A percentile compares a stretch with the other conserved stretches of the same genome.
Evolutionary conservation across 2,113 vertebrate genomes (phyloP).

Genomic region (Lutjanus erythropterus): DNA sequence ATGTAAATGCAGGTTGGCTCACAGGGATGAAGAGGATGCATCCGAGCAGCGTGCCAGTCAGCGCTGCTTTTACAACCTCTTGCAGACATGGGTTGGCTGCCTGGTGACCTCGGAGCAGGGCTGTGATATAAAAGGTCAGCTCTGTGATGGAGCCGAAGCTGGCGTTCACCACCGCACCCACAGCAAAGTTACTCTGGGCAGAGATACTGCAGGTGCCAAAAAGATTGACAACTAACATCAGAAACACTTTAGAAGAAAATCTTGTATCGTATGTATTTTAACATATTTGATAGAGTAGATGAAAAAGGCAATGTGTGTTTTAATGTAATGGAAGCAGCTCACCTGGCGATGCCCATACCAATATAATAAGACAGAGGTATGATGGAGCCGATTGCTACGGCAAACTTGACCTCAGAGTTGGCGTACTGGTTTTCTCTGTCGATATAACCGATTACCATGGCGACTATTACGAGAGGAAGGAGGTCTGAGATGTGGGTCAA

Average conservation of each 20-base stretch:
- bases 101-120: constrained; percentile 86
- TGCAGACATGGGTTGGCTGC: constrained; percentile 87
- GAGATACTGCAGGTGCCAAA: constrained; percentile 86
- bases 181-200: constrained; percentile 91
- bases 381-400: constrained; percentile 87
- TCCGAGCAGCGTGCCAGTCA: constrained; percentile 90
- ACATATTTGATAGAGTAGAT: background rate
- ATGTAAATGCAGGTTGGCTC: constrained; percentile 60
- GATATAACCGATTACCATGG: constrained; percentile 87
- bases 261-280: background rate
- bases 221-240: background rate
- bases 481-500: constrained; percentile 85
- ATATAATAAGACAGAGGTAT: constrained; percentile 94
- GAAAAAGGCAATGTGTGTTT: background rate
- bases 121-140: constrained; percentile 93
- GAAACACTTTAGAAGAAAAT: background rate
- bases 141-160: constrained; percentile 92
- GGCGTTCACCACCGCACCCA: constrained; percentile 92
- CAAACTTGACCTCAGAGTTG: constrained; percentile 87
- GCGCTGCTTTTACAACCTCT: constrained; percentile 89
- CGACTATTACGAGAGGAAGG: constrained; percentile 88
- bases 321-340: background rate
- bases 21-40: constrained; percentile 92
- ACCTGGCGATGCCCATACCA: constrained; percentile 94
- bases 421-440: constrained; percentile 86